Conservation (phyloP, 2,113 vertebrate genomes). For the Callorhinus ursinus region DNA sequence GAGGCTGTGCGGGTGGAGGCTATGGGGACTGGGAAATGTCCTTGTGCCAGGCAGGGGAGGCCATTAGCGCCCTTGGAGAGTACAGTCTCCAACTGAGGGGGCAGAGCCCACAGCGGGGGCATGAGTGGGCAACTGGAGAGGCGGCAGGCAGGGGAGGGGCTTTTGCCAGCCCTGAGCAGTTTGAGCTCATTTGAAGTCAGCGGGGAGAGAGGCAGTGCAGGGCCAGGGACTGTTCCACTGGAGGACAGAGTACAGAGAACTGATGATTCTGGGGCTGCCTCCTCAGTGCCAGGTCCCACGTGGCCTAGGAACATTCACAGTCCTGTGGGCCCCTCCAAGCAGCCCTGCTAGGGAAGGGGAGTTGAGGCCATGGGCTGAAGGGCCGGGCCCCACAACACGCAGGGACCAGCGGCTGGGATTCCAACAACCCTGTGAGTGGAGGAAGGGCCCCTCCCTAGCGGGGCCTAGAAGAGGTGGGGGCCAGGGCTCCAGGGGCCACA, state of each 20-base stretch:
- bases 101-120: conserved; percentile 53
- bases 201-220: conserved; percentile 35
- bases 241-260: conserved; percentile 28
- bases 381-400: too few species aligned
- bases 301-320: conserved; percentile 6
- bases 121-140: conserved; percentile 60
- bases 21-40: conserved; percentile 18
- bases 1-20: background rate
- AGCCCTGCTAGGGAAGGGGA: background rate
- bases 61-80: conserved; percentile 63
- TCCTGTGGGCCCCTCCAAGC: background rate
- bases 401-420: background rate
- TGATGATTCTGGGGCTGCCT: background rate
- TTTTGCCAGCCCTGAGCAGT: background rate
- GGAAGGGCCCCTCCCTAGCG: background rate
- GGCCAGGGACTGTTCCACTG: background rate
- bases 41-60: conserved; percentile 12
- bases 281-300: background rate
- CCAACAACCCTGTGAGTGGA: background rate
- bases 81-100: background rate
- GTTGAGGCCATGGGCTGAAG: background rate
- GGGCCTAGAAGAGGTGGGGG: background rate
- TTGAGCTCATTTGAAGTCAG: conserved; percentile 47
- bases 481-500: background rate
- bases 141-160: background rate